Base-by-base conservation (phyloP, 2,113 vertebrate species). In the Rafetus swinhoei region DNA sequence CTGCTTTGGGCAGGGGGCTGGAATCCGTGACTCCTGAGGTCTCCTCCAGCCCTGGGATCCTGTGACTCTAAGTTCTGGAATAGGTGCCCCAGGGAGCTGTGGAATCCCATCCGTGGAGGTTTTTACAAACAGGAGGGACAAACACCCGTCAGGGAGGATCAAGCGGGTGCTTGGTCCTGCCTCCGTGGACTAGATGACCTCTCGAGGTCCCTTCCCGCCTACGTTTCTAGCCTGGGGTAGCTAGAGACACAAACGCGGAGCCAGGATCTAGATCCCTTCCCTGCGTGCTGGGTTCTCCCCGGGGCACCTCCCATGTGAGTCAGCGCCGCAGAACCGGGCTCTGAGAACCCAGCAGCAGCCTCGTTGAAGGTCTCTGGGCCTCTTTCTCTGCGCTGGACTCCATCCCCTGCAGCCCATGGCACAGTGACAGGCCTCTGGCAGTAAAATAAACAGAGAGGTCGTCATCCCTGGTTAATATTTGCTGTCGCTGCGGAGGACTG, bases 391-490 rank as follows among this genome's bases (percentile, higher is more conserved):
- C 85, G 80, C 90, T 0, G 95, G 82, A 82, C 97, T 95, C 95
- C 93, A 95, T 96, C 93, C 96, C 89, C 95, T 0, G 2, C 90
- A 92, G 92, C 91, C 72, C 92, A 90, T 88, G 80, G 95, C 96
- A 90, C 94, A 96, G 91, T 96, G 90, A 94, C 93, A 92, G 95
- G 89, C 91, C 88, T 97, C 87, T 85, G 32, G 90, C 95, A 95
- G 93, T 95, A 96, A 96, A 95, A 93, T 97, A 97, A 97, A 98
- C 97, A 97, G 54, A 95, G 87, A 92, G 94, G 96, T 97, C 95
- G 96, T 85, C 87, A 90, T 92, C 81, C 81, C 96, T 87, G 88
- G 97, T 96, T 98, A 97, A 97, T 97, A 96, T 97, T 96, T 97
- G 96, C 94, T 94, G 85, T 91, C 89, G 90, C 94, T 96, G 96